phyloP scores from a whole-genome alignment of 2,113 vertebrate genomes.

The Platysternon megacephalum region DNA sequence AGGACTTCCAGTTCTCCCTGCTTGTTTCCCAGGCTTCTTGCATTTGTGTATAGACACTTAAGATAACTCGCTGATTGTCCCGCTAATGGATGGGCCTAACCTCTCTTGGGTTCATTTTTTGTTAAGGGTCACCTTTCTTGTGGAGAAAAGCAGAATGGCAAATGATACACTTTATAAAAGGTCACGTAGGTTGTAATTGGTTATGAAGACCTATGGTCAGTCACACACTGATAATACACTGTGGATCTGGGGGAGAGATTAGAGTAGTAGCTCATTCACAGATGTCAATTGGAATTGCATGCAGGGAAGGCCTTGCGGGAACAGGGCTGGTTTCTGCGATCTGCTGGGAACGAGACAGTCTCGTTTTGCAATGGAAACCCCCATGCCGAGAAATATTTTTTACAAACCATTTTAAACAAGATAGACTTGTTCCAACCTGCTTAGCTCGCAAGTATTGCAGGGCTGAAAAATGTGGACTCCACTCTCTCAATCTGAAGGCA shows the following conservation, averaged over 20 bases:
- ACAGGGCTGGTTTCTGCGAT: neutral
- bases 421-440: constrained; percentile 40
- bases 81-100: neutral
- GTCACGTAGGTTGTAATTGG: neutral
- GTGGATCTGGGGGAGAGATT: neutral
- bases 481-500: neutral
- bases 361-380: neutral
- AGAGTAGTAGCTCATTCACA: neutral
- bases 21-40: too few relatives aligned
- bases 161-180: accelerated
- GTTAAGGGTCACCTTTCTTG: neutral
- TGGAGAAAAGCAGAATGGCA: neutral
- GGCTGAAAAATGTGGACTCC: neutral
- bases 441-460: constrained; percentile 8
- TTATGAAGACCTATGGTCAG: neutral
- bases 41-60: too few relatives aligned
- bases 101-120: neutral
- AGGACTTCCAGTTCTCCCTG: too few relatives aligned
- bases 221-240: neutral
- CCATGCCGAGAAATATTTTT: neutral
- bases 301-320: neutral
- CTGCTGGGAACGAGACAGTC: constrained; percentile 1
- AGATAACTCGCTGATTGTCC: too few relatives aligned
- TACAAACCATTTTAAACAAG: constrained; percentile 50
- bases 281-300: neutral